Evolutionary conservation across 2,888 invertebrate genomes (phyloP).

Genomic region (Synergus laeviventris): DNA sequence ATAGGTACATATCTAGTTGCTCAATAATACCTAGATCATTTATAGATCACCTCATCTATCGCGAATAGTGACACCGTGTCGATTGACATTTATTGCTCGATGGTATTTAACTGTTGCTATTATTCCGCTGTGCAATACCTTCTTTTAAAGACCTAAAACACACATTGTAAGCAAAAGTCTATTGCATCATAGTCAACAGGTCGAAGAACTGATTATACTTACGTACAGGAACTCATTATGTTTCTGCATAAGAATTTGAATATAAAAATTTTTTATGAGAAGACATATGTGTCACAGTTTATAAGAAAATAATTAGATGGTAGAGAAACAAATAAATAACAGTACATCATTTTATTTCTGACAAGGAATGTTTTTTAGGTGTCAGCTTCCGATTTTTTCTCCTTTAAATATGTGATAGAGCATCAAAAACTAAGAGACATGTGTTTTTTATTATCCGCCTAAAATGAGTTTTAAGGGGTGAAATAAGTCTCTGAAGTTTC

Average conservation of each 20-base stretch:
- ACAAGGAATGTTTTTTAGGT: too few relatives aligned
- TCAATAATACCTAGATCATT: not conserved
- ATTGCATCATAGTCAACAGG: conserved; percentile 15
- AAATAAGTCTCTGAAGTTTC: too few relatives aligned
- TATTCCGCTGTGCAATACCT: conserved; percentile 22
- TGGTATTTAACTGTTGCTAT: not conserved
- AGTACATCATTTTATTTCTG: not conserved
- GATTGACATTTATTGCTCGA: conserved; percentile 24
- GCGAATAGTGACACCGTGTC: not conserved
- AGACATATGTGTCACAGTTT: not conserved
- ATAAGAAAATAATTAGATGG: not conserved
- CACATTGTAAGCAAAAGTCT: conserved; percentile 17
- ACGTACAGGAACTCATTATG: conserved; percentile 1
- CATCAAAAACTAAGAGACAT: too few relatives aligned
- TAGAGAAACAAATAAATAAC: not conserved
- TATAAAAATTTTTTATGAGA: not conserved
- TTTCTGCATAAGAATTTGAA: not conserved
- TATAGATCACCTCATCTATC: conserved; percentile 7
- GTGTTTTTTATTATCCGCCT: too few relatives aligned
- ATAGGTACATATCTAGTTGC: not conserved
- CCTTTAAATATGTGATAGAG: too few relatives aligned
- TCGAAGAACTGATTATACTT: conserved; percentile 24
- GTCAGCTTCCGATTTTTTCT: too few relatives aligned
- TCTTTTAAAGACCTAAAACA: conserved; percentile 10
- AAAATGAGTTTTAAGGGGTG: too few relatives aligned